Evolutionary conservation across 64 coral and sea anemone genomes (phyloP).

Genomic region (Montipora capricornis): DNA sequence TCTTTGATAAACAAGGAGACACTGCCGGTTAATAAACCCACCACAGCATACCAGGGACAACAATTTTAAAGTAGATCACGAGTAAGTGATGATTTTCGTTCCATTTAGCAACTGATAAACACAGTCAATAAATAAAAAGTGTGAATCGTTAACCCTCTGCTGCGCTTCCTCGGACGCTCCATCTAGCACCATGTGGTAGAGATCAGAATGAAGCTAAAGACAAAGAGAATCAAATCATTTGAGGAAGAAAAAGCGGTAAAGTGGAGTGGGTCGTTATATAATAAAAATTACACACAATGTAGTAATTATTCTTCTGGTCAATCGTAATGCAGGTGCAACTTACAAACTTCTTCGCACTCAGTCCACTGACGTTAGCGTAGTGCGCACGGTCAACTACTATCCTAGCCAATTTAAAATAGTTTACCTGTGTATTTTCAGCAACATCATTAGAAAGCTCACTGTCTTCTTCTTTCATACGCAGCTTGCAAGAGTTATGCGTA

Average conservation of each 20-base stretch:
- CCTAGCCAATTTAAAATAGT: neutral
- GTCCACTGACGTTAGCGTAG: too few relatives aligned
- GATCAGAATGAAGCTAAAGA: slow-evolving; percentile 91
- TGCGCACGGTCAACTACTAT: too few relatives aligned
- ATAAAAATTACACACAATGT: neutral
- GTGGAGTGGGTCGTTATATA: neutral
- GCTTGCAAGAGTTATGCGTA: slow-evolving; percentile 79
- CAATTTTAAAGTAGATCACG: slow-evolving; percentile 27
- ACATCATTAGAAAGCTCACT: slow-evolving; percentile 63
- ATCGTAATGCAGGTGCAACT: too few relatives aligned
- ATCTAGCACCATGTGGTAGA: slow-evolving; percentile 96
- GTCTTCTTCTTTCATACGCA: slow-evolving; percentile 83
- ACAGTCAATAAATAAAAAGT: slow-evolving; percentile 91
- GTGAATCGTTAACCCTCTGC: slow-evolving; percentile 78
- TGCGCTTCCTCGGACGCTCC: slow-evolving; percentile 76
- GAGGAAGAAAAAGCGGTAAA: neutral
- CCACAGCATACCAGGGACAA: too few relatives aligned
- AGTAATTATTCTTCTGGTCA: neutral
- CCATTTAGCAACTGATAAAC: slow-evolving; percentile 90
- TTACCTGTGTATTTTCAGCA: slow-evolving; percentile 95
- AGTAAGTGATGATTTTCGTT: slow-evolving; percentile 89
- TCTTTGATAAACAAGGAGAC: neutral
- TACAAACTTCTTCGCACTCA: too few relatives aligned
- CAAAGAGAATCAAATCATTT: neutral
- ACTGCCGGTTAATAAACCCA: neutral